Evolutionary conservation across 2,113 vertebrate species (phyloP).

Genomic region (Cynoglossus semilaevis): DNA sequence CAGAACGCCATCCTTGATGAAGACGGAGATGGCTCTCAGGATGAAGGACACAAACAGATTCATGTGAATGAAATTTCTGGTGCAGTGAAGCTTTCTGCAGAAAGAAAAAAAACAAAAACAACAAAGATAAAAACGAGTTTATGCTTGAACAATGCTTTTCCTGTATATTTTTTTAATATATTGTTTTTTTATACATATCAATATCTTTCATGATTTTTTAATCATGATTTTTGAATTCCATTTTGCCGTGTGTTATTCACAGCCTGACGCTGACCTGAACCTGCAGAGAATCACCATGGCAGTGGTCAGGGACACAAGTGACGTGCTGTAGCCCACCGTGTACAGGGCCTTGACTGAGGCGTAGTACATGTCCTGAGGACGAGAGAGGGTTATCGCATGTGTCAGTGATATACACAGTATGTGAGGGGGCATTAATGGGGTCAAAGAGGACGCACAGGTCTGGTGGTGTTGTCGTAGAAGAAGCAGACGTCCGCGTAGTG

Average conservation of each 20-base stretch:
- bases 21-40: slow-evolving; percentile 93
- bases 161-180: too few relatives aligned
- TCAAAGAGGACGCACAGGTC: slow-evolving; percentile 49
- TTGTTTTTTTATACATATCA: too few relatives aligned
- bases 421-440: neutral
- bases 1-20: slow-evolving; percentile 95
- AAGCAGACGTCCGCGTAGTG: slow-evolving; percentile 92
- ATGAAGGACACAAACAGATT: slow-evolving; percentile 98
- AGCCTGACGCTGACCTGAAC: slow-evolving; percentile 84
- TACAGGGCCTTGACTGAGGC: slow-evolving; percentile 94
- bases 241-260: neutral
- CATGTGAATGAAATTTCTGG: slow-evolving; percentile 99
- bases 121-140: neutral
- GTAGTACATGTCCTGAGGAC: slow-evolving; percentile 84
- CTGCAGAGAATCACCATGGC: slow-evolving; percentile 97
- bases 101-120: neutral
- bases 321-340: slow-evolving; percentile 97
- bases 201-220: too few relatives aligned
- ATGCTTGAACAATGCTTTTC: too few relatives aligned
- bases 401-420: neutral
- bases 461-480: slow-evolving; percentile 82
- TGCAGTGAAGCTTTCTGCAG: slow-evolving; percentile 94
- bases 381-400: slow-evolving; percentile 2
- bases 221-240: too few relatives aligned
- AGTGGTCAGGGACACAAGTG: slow-evolving; percentile 91